Base-by-base conservation (phyloP, 2,888 invertebrate genomes). In the Ormyrus labotus region DNA sequence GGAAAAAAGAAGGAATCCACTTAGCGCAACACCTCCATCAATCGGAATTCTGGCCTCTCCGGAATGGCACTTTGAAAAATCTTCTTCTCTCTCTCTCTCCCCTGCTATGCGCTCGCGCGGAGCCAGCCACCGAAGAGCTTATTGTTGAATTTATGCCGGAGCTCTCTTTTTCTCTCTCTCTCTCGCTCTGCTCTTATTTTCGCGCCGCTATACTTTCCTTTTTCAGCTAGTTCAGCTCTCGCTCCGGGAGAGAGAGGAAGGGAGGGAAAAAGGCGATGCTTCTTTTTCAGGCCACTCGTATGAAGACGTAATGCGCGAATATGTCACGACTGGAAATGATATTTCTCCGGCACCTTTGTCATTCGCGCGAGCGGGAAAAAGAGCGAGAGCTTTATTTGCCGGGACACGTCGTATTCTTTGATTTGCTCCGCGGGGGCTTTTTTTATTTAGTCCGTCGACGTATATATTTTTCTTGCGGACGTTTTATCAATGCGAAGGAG, bases 21-120 rank as follows among this genome's bases (percentile, higher is more conserved):
- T 82, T 78, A 82, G 80, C 70, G 67, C 77, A 81, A 81, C 81
- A 81, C 81, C 81, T 81, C 65, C 81, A 53, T 67, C 77, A 77
- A 76, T 80, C 65, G 78, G 78, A 81, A 75, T 75, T 78, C 78
- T 74, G 69, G 71, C 45, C 65, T 74, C 69, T 58, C 57, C 67
- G 64, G 55, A 58, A 72, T 71, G 76, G 68, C 73, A 78, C 81
- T 78, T 74, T 78, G 81, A 81, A 87, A 85, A 79, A 85, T 85
- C 82, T 74, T 74, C 70, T 55, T 63, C 77, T 77, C 64, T 13
- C 67, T 61, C 61, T 72, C 64, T n/a, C 60, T 11, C 75, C 64
- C n/a, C 60, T 11, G 19, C 58, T 70, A 13, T 11, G 57, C 65
- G 65, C 65, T 57, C 57, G 65, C 13, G 74, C 63, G 57, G 58